Evolutionary conservation across 2,113 vertebrate species (phyloP), one percentile per base, ranked within the genome.

Genomic region (Cardinalis cardinalis): DNA sequence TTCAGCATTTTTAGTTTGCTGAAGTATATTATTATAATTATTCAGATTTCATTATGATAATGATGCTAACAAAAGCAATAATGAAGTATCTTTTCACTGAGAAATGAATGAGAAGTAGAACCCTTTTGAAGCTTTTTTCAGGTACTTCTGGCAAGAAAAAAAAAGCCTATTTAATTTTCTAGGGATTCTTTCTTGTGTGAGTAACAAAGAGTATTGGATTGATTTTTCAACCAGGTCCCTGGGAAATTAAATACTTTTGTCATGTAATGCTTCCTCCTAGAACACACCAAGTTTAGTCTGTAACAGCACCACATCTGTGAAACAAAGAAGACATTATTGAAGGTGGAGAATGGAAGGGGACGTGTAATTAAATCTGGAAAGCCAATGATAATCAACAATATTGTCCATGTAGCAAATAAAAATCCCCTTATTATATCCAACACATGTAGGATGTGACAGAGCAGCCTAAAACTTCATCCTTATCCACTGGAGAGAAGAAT

Each of bases 161-260:
- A 78, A 55, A 19, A 19, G 5, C 16, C 36, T 82, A 10, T 90
- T 88, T 87, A 63, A 78, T 92, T 92, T 93, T 90, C 53, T 65
- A 79, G 68, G 29, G 51, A 89, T 89, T 75, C 20, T 85, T 87
- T 76, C 83, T 59, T 77, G 24, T 52, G 60, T 52, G 86, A 89
- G 82, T 88, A 84, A 78, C 56, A 61, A 65, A 83, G 59, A 36
- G 25, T 44, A 86, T 74, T 94, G 75, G 72, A 77, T 31, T 77
- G 64, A 80, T 71, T 94, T 95, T 89, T 91, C 52, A 80, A 63
- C 48, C 64, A 68, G 43, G 29, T 90, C 43, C n/a, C 56, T 36
- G 44, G 56, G 71, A 94, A 94, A 92, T 73, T 24, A 84, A 92
- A 94, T 84, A 88, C 56, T 86, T 94, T 26, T 88, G 85, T 77